phyloP scores from a whole-genome alignment of 92 coral and sea anemone species.

The Micromussa lordhowensis region DNA sequence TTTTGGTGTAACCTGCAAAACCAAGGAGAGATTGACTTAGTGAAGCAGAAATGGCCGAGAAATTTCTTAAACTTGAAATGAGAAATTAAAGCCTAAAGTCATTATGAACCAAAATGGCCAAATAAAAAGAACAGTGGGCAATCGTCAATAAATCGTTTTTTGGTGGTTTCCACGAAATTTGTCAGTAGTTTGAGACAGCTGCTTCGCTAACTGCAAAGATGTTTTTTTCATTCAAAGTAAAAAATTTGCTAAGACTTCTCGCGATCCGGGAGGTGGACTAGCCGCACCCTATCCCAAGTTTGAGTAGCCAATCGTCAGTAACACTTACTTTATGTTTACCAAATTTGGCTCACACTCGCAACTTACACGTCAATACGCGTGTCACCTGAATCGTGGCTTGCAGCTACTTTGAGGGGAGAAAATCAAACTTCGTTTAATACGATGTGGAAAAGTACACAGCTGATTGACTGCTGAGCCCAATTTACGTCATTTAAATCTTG shows the following conservation, averaged over 20 bases:
- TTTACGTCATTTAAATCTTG: too few species aligned
- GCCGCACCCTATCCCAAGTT: too few species aligned
- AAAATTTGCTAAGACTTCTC: too few species aligned
- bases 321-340: too few species aligned
- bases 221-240: too few species aligned
- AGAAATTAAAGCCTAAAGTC: neutral
- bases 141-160: too few species aligned
- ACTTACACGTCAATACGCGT: neutral
- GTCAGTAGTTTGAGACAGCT: too few species aligned
- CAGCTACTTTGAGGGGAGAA: neutral
- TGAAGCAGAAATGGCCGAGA: neutral
- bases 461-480: neutral
- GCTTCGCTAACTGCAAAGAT: too few species aligned
- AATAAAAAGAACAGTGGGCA: neutral
- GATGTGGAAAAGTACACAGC: neutral
- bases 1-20: slow-evolving; percentile 19
- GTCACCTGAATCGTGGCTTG: neutral
- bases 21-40: neutral
- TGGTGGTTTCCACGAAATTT: too few species aligned
- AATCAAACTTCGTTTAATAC: neutral
- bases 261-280: too few species aligned
- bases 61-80: neutral
- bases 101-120: neutral
- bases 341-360: neutral
- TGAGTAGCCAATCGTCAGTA: too few species aligned